These are phyloP conservation scores for Zaprionus davidi DNA, from an alignment of 1,140 invertebrate species.

Conservation along the genomic window DNA sequence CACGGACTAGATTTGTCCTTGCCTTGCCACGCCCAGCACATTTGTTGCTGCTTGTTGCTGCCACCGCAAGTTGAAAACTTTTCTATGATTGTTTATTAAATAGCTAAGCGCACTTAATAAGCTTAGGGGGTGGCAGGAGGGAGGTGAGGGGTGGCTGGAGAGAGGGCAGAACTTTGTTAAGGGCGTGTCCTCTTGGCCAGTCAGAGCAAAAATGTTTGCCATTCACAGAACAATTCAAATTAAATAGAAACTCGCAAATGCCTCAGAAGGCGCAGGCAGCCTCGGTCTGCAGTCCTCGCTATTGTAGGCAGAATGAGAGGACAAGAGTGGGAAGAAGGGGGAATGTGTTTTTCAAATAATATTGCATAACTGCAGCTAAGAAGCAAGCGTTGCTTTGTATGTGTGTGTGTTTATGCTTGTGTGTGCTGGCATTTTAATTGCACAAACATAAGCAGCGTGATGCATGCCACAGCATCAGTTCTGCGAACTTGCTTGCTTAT, in stretches of 20 bases:
- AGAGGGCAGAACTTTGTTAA: background rate
- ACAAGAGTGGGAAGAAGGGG: background rate
- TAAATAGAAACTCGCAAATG: conserved; percentile 70
- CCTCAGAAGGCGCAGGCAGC: conserved; percentile 8
- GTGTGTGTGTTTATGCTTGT: conserved; percentile 11
- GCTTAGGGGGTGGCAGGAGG: conserved; percentile 57
- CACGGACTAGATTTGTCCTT: conserved; percentile 36
- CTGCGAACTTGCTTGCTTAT: conserved; percentile 8
- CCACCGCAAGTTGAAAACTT: conserved; percentile 42
- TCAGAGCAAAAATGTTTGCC: conserved; percentile 59
- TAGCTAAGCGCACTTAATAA: conserved; percentile 76
- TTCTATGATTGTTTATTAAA: conserved; percentile 79
- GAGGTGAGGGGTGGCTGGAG: conserved; percentile 16
- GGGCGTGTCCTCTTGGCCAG: conserved; percentile 23
- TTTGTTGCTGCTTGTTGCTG: conserved; percentile 11
- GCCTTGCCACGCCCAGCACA: conserved; percentile 28
- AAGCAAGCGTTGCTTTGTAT: conserved; percentile 5
- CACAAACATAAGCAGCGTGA: conserved; percentile 33
- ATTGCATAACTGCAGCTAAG: conserved; percentile 71
- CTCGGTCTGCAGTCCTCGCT: background rate
- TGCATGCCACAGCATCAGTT: conserved; percentile 21
- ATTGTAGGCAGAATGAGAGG: background rate
- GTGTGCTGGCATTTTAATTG: conserved; percentile 65
- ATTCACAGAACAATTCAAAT: conserved; percentile 76
- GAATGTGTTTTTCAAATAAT: conserved; percentile 75